Conservation (phyloP, 2,113 vertebrate genomes). For the Henicopernis longicauda region DNA sequence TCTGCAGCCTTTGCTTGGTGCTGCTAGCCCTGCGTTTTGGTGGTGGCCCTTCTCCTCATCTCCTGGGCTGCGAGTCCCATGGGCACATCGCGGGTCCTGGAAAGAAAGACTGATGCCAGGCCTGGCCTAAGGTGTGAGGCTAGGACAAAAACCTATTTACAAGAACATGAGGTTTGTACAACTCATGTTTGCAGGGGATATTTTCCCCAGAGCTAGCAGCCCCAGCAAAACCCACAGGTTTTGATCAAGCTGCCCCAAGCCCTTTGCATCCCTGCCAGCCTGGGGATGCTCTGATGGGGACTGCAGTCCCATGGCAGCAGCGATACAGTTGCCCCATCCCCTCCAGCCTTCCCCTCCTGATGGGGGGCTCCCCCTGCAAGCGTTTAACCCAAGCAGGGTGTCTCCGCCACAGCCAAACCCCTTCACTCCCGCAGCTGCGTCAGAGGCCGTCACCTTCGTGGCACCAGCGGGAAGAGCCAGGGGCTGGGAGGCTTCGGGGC, state of each 20-base stretch:
- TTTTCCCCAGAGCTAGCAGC: background rate
- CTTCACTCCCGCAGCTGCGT: background rate
- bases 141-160: background rate
- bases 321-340: background rate
- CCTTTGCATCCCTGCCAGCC: background rate
- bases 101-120: background rate
- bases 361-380: fast-evolving
- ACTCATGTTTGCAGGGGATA: background rate
- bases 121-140: background rate
- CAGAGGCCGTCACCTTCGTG: fast-evolving
- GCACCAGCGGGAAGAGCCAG: fast-evolving
- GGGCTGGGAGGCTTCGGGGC: background rate
- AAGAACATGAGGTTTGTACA: background rate
- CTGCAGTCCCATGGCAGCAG: background rate
- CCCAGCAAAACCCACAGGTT: background rate
- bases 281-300: background rate
- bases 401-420: background rate
- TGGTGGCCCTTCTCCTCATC: background rate
- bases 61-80: background rate
- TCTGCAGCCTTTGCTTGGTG: background rate
- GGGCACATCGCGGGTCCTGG: fast-evolving
- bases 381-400: fast-evolving
- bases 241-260: background rate
- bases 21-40: background rate
- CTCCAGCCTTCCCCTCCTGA: background rate